Evolutionary conservation across 1,140 invertebrate species (phyloP).

Genomic region (Eupeodes corollae): DNA sequence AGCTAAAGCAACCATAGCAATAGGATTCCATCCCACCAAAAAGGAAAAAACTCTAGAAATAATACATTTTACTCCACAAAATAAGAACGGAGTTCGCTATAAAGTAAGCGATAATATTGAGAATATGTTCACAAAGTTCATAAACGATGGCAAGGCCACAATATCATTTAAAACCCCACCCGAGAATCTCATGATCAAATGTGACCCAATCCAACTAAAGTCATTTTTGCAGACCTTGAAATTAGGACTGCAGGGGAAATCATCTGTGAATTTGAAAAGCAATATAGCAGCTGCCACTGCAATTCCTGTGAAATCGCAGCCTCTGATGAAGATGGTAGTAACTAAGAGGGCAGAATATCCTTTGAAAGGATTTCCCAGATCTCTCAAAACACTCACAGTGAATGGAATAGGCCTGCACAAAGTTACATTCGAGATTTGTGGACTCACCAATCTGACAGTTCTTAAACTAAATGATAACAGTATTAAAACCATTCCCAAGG

Average conservation of each 20-base stretch:
- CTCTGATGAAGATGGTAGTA: slow-evolving; percentile 48
- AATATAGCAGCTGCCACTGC: slow-evolving; percentile 41
- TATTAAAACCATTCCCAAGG: slow-evolving; percentile 57
- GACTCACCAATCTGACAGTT: slow-evolving; percentile 48
- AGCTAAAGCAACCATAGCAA: slow-evolving; percentile 50
- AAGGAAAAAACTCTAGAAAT: slow-evolving; percentile 46
- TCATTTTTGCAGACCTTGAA: slow-evolving; percentile 54
- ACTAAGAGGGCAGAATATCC: slow-evolving; percentile 53
- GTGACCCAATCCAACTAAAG: slow-evolving; percentile 53
- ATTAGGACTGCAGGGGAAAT: slow-evolving; percentile 47
- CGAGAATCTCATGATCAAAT: slow-evolving; percentile 56
- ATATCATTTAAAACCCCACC: slow-evolving; percentile 56
- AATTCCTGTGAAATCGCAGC: slow-evolving; percentile 32
- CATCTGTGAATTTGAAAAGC: slow-evolving; percentile 43
- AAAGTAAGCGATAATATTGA: slow-evolving; percentile 52
- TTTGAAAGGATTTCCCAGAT: slow-evolving; percentile 52
- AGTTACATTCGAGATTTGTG: slow-evolving; percentile 55
- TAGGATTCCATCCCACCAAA: slow-evolving; percentile 45
- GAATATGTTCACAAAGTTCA: slow-evolving; percentile 54
- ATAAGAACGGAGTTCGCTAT: slow-evolving; percentile 56
- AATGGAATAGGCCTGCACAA: slow-evolving; percentile 47
- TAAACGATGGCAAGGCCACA: slow-evolving; percentile 61
- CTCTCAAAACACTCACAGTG: slow-evolving; percentile 35
- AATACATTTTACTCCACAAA: slow-evolving; percentile 50
- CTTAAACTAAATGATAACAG: slow-evolving; percentile 70